Conservation (phyloP, 2,888 invertebrate genomes). For the Didymodactylos carnosus region DNA sequence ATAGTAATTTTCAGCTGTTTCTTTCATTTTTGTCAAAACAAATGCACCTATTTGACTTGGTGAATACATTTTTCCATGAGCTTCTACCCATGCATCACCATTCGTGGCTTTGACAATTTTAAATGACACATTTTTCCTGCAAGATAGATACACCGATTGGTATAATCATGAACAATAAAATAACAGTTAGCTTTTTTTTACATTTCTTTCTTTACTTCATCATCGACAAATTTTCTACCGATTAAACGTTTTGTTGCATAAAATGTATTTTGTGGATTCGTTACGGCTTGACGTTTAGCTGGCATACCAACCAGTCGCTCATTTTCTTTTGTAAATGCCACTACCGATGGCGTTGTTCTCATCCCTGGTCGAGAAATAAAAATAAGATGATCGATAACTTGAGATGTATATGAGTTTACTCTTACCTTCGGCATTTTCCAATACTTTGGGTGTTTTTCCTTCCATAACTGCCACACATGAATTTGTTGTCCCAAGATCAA, state of each 20-base stretch:
- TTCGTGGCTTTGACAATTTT: constrained; percentile 87
- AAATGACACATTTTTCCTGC: constrained; percentile 52
- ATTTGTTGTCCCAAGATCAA: constrained; percentile 96
- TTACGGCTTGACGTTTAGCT: constrained; percentile 91
- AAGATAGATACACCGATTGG: neutral
- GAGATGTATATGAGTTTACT: too few species aligned
- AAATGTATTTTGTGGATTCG: constrained; percentile 87
- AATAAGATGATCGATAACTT: neutral
- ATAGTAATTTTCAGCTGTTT: constrained; percentile 81
- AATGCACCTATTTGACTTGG: constrained; percentile 95
- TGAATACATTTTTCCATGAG: constrained; percentile 76
- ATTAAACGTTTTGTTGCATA: constrained; percentile 94
- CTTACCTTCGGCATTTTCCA: constrained; percentile 31
- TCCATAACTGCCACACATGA: constrained; percentile 99
- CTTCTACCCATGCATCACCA: constrained; percentile 96
- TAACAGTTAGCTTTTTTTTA: constrained; percentile 46
- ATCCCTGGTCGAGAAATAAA: constrained; percentile 17
- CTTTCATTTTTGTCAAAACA: constrained; percentile 84
- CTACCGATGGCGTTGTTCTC: constrained; percentile 88
- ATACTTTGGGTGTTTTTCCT: constrained; percentile 76
- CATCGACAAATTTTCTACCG: constrained; percentile 75
- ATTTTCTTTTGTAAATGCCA: constrained; percentile 72
- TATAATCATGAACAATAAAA: constrained; percentile 20
- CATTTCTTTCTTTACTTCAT: constrained; percentile 91
- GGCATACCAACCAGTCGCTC: constrained; percentile 90